A percentile compares a stretch with the other conserved stretches of the same genome.
phyloP scores from a whole-genome alignment of 2,797 vertebrate species.

The Heliangelus exortis region DNA sequence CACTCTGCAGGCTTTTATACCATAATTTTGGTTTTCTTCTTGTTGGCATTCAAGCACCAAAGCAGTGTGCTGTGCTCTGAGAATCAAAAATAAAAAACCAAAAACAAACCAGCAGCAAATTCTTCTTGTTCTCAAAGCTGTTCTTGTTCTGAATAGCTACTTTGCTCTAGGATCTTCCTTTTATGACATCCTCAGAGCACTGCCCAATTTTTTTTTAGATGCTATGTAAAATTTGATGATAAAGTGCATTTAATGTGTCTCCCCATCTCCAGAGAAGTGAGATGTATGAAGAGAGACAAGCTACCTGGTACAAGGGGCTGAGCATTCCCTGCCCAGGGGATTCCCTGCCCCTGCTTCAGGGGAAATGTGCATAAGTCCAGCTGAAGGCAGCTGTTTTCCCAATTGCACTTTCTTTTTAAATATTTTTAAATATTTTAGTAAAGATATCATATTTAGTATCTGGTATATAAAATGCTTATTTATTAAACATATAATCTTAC shows the following conservation, averaged over 20 bases:
- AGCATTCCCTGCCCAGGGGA: background rate
- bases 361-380: background rate
- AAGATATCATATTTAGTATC: background rate
- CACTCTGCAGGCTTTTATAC: background rate
- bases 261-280: background rate
- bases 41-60: background rate
- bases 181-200: background rate
- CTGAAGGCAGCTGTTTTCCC: background rate
- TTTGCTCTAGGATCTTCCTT: background rate
- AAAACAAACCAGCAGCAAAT: background rate
- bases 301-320: accelerated
- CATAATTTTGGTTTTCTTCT: constrained; percentile 18
- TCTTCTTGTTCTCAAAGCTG: background rate
- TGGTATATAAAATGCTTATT: background rate
- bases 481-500: background rate
- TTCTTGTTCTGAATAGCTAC: background rate
- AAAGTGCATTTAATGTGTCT: background rate
- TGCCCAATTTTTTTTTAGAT: background rate
- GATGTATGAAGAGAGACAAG: background rate
- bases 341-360: too few relatives aligned
- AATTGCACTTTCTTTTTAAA: background rate
- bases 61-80: background rate
- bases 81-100: background rate
- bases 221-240: background rate
- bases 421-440: background rate